Conservation (phyloP, 2,113 vertebrate species). For the Hippopotamus amphibius region DNA sequence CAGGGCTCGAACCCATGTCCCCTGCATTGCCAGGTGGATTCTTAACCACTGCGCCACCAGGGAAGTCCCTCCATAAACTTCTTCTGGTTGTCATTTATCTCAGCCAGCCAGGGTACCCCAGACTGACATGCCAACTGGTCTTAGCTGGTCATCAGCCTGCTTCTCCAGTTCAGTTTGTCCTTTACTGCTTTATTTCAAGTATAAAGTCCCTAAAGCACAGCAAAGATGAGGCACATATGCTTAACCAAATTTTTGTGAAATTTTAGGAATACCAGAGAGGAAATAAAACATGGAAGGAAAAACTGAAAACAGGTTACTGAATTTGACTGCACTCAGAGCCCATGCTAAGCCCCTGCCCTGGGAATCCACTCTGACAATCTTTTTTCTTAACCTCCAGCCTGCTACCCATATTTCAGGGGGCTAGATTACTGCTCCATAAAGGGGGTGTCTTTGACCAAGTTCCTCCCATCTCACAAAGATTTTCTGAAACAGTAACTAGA, state of each 20-base stretch:
- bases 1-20: no score
- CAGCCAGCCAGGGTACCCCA: background rate
- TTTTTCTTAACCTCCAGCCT: slow-evolving; percentile 17
- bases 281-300: slow-evolving; percentile 47
- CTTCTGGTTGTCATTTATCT: background rate
- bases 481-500: slow-evolving; percentile 23
- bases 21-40: no score
- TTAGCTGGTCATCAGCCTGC: background rate
- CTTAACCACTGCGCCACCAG: no score
- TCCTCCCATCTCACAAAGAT: background rate
- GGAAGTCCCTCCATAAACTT: no score
- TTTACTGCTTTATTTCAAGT: background rate
- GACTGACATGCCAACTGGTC: background rate
- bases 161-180: background rate
- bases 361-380: background rate
- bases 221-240: background rate
- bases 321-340: background rate
- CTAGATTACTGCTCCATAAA: background rate
- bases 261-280: background rate
- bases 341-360: background rate
- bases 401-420: background rate
- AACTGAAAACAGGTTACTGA: background rate
- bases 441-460: background rate
- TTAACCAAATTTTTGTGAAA: background rate
- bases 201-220: background rate